Percentiles rank a stretch among this genome's conserved stretches.
Conservation (phyloP, 1,140 invertebrate genomes). For the Drosophila neocordata region DNA sequence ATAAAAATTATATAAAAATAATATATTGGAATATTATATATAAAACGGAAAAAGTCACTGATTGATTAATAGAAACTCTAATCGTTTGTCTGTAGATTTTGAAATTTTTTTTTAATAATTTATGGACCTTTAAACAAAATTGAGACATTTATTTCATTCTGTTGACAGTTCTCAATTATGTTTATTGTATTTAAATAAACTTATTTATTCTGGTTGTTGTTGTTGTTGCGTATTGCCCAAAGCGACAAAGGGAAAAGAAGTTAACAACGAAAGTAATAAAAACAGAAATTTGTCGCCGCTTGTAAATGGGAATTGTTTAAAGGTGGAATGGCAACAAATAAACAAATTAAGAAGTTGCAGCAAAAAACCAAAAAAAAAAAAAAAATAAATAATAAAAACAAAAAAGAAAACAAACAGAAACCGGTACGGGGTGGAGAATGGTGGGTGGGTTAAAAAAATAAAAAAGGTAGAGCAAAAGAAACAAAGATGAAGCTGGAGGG, state of each 20-base stretch:
- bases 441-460: no score
- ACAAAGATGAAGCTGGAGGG: not conserved
- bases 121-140: not conserved
- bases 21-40: no score
- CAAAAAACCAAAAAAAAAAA: not conserved
- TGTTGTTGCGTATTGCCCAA: conserved; percentile 25
- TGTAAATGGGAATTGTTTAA: conserved; percentile 79
- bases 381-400: no score
- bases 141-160: not conserved
- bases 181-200: conserved; percentile 81
- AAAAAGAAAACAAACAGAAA: not conserved
- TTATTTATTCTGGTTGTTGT: conserved; percentile 77
- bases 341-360: conserved; percentile 71
- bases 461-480: not conserved
- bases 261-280: conserved; percentile 76
- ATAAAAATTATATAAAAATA: no score
- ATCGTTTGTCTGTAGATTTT: no score
- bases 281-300: conserved; percentile 77
- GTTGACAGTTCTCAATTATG: conserved; percentile 57
- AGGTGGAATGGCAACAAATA: conserved; percentile 75
- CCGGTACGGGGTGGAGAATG: not conserved
- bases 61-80: no score
- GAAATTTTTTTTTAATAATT: no score
- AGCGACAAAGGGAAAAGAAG: conserved; percentile 55
- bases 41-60: no score